phyloP scores from a whole-genome alignment of 2,888 invertebrate genomes.

The Campoletis raptor region DNA sequence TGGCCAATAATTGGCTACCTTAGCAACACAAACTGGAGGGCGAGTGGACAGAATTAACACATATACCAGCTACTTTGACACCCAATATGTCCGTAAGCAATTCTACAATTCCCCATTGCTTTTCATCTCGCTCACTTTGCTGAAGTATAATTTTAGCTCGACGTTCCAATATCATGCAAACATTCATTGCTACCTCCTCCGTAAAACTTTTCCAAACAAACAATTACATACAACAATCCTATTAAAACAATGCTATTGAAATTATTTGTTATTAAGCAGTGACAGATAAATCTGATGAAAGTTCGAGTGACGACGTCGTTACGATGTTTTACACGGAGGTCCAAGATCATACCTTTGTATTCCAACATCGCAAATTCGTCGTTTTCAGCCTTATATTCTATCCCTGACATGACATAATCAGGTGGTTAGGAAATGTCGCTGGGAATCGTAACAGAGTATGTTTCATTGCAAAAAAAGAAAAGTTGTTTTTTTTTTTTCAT shows the following conservation, averaged over 20 bases:
- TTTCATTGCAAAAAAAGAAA: background rate
- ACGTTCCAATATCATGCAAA: background rate
- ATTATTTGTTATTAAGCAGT: background rate
- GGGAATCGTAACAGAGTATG: background rate
- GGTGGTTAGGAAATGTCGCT: background rate
- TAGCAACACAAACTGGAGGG: conserved; percentile 44
- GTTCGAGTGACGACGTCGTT: background rate
- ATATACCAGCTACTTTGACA: conserved; percentile 25
- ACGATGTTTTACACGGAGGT: background rate
- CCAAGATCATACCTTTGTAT: background rate
- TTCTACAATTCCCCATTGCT: conserved; percentile 38
- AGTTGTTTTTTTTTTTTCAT: background rate
- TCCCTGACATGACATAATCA: background rate
- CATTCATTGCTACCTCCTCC: background rate
- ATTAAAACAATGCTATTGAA: background rate
- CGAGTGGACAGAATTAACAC: conserved; percentile 28
- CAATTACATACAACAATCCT: background rate
- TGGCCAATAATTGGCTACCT: conserved; percentile 67
- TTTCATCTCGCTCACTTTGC: background rate
- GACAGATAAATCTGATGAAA: background rate
- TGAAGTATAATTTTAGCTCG: conserved; percentile 23
- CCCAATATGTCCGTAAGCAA: conserved; percentile 38
- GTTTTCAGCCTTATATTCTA: background rate
- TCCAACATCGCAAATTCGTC: background rate
- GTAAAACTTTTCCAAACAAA: background rate